A percentile compares a stretch with the other conserved stretches of the same genome.
phyloP scores from a whole-genome alignment of 2,888 invertebrate genomes.

The Tortricodes alternella region DNA sequence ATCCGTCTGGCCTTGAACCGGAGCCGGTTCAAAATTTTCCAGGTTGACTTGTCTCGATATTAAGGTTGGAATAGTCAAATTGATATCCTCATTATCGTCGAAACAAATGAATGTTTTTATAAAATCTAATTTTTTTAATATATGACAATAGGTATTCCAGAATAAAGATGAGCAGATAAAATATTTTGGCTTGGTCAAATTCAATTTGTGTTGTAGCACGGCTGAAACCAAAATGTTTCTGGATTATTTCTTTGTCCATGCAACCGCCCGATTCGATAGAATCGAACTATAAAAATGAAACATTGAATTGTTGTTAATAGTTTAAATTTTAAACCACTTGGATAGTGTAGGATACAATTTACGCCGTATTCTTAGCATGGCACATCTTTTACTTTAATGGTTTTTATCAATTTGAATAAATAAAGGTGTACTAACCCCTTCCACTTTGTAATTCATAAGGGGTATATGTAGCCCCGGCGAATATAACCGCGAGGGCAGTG shows the following conservation, averaged over 20 bases:
- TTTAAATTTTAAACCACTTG: too few species aligned
- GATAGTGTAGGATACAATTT: too few species aligned
- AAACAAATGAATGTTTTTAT: conserved; percentile 52
- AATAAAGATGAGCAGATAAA: conserved; percentile 84
- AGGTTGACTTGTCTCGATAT: conserved; percentile 45
- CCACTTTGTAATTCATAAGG: conserved; percentile 55
- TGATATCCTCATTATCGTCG: conserved; percentile 44
- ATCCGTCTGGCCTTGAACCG: conserved; percentile 66
- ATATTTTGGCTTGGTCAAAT: conserved; percentile 85
- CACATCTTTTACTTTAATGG: too few species aligned
- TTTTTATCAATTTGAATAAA: too few species aligned
- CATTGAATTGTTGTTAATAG: too few species aligned
- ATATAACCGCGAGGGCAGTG: conserved; percentile 76
- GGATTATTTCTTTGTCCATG: background rate
- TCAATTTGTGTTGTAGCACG: conserved; percentile 84
- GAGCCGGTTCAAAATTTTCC: conserved; percentile 61
- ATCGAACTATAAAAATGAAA: too few species aligned
- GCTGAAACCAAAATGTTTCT: conserved; percentile 58
- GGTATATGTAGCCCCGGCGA: conserved; percentile 61
- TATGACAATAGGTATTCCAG: conserved; percentile 61
- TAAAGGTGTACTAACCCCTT: conserved; percentile 43
- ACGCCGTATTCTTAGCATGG: too few species aligned
- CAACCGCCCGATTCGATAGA: too few species aligned
- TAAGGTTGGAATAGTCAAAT: conserved; percentile 47
- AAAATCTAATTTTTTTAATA: conserved; percentile 49